Evolutionary conservation across 2,797 vertebrate genomes (phyloP), one percentile per base, ranked within the genome.

Genomic region (Malurus splendens): DNA sequence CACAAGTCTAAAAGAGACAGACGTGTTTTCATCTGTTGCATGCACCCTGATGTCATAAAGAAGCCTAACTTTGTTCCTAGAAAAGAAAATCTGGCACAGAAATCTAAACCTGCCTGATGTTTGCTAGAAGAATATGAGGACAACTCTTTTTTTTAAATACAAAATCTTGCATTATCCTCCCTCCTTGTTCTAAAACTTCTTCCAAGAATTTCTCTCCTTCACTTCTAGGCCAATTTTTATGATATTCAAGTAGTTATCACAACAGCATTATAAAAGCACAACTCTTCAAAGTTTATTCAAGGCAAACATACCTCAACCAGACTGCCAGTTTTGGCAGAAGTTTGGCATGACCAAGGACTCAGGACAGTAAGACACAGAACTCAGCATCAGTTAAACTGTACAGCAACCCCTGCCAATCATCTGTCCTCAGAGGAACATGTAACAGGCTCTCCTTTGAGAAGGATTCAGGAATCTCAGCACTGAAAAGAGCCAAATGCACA

Each of bases 191-290:
- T 70, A 71, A 72, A 86, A 50, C 30, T 59, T 85, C 41, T 45
- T 61, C 72, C 88, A 75, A 62, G 75, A 91, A 92, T 41, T 90
- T 83, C 27, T 90, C 41, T 64, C 65, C 61, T 78, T 91, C 12
- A 1, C 61, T 95, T 93, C 71, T 27, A 94, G 57, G 75, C 51
- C 74, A 86, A 13, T 14, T 66, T 76, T 65, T n/a, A 12, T 7
- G 18, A 67, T 61, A 56, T 70, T 72, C 76, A 91, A 68, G 56
- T 57, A 73, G 62, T 44, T 84, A 85, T 28, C 72, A 79, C 32
- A 91, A 67, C 56, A 94, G 70, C 81, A 87, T 48, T 39, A 70
- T 20, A 70, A 13, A 56, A 86, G 36, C 27, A n/a, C 15, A 33
- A 4, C 55, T 90, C 52, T 56, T 50, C 33, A 41, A 78, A n/a